Percentiles rank a stretch among this genome's conserved stretches.
Evolutionary conservation across 2,888 invertebrate species (phyloP).

Genomic region (Erynnis tages): DNA sequence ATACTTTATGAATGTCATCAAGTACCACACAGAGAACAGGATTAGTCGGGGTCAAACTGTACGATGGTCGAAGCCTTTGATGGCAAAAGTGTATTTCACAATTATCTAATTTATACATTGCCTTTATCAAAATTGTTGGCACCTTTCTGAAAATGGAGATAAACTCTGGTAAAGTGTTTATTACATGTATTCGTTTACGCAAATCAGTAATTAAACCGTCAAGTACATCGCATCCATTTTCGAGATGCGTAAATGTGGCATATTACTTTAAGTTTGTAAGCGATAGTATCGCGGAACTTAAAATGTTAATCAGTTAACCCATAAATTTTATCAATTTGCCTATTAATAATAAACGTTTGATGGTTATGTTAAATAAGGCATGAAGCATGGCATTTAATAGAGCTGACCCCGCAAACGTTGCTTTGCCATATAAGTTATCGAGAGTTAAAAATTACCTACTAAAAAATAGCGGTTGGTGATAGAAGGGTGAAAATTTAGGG

Average conservation of each 20-base stretch:
- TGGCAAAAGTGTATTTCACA: conserved; percentile 47
- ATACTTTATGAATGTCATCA: conserved; percentile 54
- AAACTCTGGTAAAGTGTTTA: conserved; percentile 4
- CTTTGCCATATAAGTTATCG: too few relatives aligned
- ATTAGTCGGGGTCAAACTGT: conserved; percentile 53
- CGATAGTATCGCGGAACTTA: conserved; percentile 5
- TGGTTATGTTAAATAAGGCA: too few relatives aligned
- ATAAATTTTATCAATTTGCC: conserved; percentile 11
- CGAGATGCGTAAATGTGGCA: conserved; percentile 5
- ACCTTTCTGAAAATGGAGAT: conserved; percentile 20
- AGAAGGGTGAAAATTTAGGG: too few relatives aligned
- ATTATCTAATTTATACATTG: conserved; percentile 49
- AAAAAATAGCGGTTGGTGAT: too few relatives aligned
- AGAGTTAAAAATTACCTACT: too few relatives aligned
- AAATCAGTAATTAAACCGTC: conserved; percentile 21
- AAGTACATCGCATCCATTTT: conserved; percentile 11
- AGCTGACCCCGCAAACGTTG: too few relatives aligned
- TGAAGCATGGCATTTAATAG: too few relatives aligned
- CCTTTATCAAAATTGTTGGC: conserved; percentile 36
- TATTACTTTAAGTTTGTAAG: conserved; percentile 2
- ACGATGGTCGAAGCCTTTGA: conserved; percentile 31
- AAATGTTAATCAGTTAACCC: conserved; percentile 8
- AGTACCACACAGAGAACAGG: conserved; percentile 66
- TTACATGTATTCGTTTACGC: conserved; percentile 6
- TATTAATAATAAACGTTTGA: too few relatives aligned